Evolutionary conservation across 2,888 invertebrate species (phyloP).

Genomic region (Troilus luridus): DNA sequence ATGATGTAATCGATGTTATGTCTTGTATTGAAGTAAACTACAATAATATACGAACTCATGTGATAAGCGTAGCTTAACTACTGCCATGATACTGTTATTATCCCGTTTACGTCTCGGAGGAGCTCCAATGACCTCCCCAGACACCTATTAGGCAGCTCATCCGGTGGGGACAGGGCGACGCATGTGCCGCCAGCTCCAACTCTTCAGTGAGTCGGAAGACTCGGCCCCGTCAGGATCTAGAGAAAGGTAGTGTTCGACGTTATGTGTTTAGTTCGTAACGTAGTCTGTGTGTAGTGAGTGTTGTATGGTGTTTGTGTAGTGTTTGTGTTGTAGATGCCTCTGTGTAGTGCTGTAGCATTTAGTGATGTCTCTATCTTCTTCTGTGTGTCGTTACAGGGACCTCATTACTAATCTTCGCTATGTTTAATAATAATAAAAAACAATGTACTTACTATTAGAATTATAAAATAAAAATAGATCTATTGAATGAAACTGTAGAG

Average conservation of each 20-base stretch:
- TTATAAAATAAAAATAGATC: neutral
- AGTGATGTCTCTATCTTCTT: conserved; percentile 20
- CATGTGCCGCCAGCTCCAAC: conserved; percentile 3
- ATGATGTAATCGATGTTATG: too few species aligned
- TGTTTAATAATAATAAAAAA: neutral
- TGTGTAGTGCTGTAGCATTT: conserved; percentile 35
- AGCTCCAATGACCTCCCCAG: neutral
- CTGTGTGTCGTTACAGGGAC: conserved; percentile 8
- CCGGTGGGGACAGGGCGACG: conserved; percentile 10
- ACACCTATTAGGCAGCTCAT: neutral
- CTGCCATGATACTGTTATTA: neutral
- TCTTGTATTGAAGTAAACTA: too few species aligned
- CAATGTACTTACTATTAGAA: neutral
- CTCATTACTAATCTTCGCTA: neutral
- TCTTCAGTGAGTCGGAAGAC: conserved; percentile 38
- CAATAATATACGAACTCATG: too few species aligned
- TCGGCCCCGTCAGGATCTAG: conserved; percentile 30
- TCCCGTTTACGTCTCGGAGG: neutral
- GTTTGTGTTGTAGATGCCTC: conserved; percentile 38
- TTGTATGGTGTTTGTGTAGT: conserved; percentile 49
- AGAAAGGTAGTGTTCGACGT: conserved; percentile 43
- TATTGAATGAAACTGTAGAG: neutral
- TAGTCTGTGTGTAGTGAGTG: conserved; percentile 46
- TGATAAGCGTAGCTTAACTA: neutral
- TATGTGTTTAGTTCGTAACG: conserved; percentile 46